Conservation (phyloP, 1,140 invertebrate species). For the Meloidogyne hapla region DNA sequence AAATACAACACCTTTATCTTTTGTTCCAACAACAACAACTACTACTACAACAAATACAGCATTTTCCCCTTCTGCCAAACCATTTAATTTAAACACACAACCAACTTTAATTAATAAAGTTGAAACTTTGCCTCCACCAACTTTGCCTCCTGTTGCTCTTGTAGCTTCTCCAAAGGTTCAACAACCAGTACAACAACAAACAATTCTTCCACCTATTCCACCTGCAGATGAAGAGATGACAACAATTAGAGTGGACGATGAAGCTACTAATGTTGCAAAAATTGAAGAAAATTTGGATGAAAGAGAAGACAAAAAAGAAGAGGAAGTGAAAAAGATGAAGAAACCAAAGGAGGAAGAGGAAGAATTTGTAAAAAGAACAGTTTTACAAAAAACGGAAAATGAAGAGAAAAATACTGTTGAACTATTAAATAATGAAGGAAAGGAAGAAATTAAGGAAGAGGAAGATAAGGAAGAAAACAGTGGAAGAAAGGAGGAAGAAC, state of each 20-base stretch:
- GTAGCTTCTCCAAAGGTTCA: not conserved
- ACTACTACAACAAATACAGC: not conserved
- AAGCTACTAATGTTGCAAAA: not conserved
- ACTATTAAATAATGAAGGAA: no score
- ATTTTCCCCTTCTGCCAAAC: not conserved
- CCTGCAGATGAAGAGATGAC: not conserved
- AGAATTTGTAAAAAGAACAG: slow-evolving; percentile 9
- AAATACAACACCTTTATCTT: not conserved
- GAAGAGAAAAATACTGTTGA: not conserved
- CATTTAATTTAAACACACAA: not conserved
- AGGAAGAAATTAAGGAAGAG: not conserved
- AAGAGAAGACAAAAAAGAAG: not conserved
- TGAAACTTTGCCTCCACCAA: not conserved
- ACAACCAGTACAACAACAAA: not conserved
- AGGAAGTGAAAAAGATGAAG: not conserved
- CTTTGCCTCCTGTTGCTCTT: not conserved
- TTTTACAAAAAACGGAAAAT: slow-evolving; percentile 11
- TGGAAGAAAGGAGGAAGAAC: not conserved
- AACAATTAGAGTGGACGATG: not conserved
- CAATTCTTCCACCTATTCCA: not conserved
- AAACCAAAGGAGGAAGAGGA: not conserved
- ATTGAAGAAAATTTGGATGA: not conserved
- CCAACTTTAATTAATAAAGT: no score
- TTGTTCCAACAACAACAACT: not conserved
- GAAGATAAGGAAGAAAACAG: not conserved